Evolutionary conservation across 2,888 invertebrate genomes (phyloP), one percentile per base, ranked within the genome.

Genomic region (Trissolcus japonicus): DNA sequence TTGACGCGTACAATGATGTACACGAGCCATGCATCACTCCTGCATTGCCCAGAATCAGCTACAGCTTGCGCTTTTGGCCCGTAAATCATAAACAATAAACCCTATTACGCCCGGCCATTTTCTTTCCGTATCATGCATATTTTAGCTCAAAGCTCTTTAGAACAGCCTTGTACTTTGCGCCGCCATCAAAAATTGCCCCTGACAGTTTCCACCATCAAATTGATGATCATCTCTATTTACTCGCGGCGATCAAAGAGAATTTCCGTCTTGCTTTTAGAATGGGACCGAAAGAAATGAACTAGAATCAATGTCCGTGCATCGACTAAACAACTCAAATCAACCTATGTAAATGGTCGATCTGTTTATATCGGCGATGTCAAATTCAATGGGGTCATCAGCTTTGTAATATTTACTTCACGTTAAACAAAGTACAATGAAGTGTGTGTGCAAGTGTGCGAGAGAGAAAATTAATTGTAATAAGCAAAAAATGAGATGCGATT

Each of bases 31-130:
- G 66, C 59, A 78, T 78, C 71, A 74, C 48, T 54, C 61, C 50
- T 61, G 57, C 69, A 71, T 78, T 77, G 55, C 61, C 74, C 59
- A 57, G 78, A 74, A 78, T 78, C 74, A 66, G 57, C 65, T 65
- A 29, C 74, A 78, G 78, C 78, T 73, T 72, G 69, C 50, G 78
- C 69, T 74, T 73, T 65, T 71, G 74, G 75, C 78, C 78, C 72
- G 53, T 75, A 78, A 75, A 78, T 78, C 78, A 78, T 61, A 72
- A 77, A 75, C 75, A 75, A 75, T 75, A 72, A 75, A 72, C 67
- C 66, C 21, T 62, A 68, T 72, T 72, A 75, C 17, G 72, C 17
- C 16, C 57, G 56, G 61, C 46, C 57, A 68, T 78, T 67, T 75
- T 72, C 67, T 75, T 57, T 59, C n/a, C 55, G 14, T 59, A 55